Conservation (phyloP, 2,888 invertebrate genomes). For the Lasiommata megera region DNA sequence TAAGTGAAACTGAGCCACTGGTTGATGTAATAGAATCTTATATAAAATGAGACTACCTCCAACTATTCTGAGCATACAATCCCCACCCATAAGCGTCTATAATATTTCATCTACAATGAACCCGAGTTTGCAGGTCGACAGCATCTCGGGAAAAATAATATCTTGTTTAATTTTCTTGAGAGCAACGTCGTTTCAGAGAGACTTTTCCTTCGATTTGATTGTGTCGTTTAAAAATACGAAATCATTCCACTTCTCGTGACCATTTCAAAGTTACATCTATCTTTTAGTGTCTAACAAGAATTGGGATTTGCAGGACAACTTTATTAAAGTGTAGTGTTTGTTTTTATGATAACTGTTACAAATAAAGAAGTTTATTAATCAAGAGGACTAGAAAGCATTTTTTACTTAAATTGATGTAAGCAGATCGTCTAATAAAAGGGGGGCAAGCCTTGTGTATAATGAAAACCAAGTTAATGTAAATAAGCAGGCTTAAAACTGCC, state of each 20-base stretch:
- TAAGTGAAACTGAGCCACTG: no score
- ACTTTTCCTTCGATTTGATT: constrained; percentile 15
- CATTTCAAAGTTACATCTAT: constrained; percentile 7
- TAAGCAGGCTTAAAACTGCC: no score
- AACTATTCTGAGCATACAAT: not conserved
- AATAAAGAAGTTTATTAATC: no score
- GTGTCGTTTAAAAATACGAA: constrained; percentile 15
- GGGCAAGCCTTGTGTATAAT: no score
- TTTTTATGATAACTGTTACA: no score
- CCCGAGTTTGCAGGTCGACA: not conserved
- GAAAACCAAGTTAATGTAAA: no score
- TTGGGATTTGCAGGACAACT: not conserved
- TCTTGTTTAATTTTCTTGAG: constrained; percentile 21
- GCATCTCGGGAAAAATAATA: constrained; percentile 15
- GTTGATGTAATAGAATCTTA: no score
- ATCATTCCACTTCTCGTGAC: constrained; percentile 3
- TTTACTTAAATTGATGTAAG: no score
- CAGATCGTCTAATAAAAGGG: no score
- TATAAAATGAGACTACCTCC: not conserved
- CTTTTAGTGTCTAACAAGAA: not conserved
- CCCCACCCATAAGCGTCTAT: not conserved
- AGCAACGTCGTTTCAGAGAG: constrained; percentile 11
- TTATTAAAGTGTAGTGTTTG: not conserved
- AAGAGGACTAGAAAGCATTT: no score
- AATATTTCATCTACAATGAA: constrained; percentile 7